These are phyloP conservation scores for Cloeon dipterum DNA, from an alignment of 2,888 invertebrate genomes.

Conservation along the genomic window DNA sequence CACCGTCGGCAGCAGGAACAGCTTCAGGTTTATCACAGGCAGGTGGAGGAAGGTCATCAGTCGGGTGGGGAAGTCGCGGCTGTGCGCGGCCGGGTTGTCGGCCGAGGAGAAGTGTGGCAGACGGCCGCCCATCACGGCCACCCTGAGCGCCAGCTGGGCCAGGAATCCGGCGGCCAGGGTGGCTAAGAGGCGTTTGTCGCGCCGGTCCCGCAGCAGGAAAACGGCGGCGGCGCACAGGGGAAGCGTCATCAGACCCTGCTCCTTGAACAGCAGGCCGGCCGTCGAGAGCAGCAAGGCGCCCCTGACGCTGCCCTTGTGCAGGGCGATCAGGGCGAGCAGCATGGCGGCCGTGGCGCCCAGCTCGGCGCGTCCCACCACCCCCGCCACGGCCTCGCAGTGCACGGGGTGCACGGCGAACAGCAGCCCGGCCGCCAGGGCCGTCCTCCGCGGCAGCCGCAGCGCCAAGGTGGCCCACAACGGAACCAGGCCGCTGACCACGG, in stretches of 20 bases:
- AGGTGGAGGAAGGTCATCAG: conserved; percentile 21
- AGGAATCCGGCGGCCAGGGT: neutral
- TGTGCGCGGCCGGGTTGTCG: conserved; percentile 25
- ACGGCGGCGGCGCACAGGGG: conserved; percentile 24
- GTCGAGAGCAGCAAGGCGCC: conserved; percentile 14
- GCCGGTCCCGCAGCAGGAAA: too few relatives aligned
- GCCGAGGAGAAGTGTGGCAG: conserved; percentile 22
- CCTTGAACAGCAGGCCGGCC: conserved; percentile 25
- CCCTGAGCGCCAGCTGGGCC: conserved; percentile 15
- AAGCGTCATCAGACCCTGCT: conserved; percentile 25
- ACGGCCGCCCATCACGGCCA: conserved; percentile 19
- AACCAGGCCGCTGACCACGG: conserved; percentile 14
- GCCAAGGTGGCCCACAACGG: neutral
- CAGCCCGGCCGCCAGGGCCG: conserved; percentile 18
- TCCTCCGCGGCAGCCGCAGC: conserved; percentile 13
- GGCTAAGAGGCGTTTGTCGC: neutral
- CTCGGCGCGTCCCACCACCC: conserved; percentile 28
- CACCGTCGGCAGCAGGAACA: conserved; percentile 50
- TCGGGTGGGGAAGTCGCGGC: conserved; percentile 18
- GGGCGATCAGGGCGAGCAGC: conserved; percentile 17
- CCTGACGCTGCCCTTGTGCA: conserved; percentile 14
- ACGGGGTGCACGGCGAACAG: conserved; percentile 30
- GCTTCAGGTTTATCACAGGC: conserved; percentile 21
- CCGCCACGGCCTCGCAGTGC: conserved; percentile 29
- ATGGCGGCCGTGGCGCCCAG: conserved; percentile 22